Evolutionary conservation across 2,113 vertebrate genomes (phyloP).

Genomic region (Lichenostomus cassidix): DNA sequence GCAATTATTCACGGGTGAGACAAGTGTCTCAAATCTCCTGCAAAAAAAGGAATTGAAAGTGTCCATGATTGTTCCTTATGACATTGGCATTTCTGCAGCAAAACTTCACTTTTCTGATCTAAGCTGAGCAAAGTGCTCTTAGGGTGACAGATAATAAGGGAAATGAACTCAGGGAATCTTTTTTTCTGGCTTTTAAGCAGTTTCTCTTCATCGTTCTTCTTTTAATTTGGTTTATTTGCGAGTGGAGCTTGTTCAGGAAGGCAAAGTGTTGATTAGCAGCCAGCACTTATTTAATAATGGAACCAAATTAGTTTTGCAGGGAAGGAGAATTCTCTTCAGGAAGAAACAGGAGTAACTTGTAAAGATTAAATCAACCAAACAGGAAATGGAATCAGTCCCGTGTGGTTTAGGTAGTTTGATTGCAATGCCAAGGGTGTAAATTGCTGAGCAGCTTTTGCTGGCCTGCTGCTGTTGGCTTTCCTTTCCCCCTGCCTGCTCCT

Average conservation of each 20-base stretch:
- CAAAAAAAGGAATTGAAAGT: not conserved
- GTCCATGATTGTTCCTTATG: not conserved
- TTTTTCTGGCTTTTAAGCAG: not conserved
- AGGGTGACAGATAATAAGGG: not conserved
- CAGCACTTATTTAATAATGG: conserved; percentile 41
- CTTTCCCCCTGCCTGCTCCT: not conserved
- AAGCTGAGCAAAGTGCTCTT: not conserved
- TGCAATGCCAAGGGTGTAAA: conserved; percentile 26
- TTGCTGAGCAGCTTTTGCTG: not conserved
- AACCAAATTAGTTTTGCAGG: conserved; percentile 32
- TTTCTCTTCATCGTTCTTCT: not conserved
- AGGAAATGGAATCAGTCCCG: conserved; percentile 10
- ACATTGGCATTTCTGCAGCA: not conserved
- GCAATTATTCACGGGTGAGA: not conserved
- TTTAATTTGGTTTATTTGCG: not conserved
- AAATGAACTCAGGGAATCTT: not conserved
- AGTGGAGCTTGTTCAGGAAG: not conserved
- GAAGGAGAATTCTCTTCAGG: conserved; percentile 30
- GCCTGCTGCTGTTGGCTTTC: not conserved
- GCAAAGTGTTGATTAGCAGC: not conserved
- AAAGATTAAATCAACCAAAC: conserved; percentile 40
- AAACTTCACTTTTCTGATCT: not conserved
- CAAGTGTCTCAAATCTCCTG: not conserved
- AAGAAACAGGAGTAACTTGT: conserved; percentile 36
- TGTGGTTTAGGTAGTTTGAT: not conserved